Conservation (phyloP, 2,797 vertebrate genomes). For the Danio tinwini region DNA sequence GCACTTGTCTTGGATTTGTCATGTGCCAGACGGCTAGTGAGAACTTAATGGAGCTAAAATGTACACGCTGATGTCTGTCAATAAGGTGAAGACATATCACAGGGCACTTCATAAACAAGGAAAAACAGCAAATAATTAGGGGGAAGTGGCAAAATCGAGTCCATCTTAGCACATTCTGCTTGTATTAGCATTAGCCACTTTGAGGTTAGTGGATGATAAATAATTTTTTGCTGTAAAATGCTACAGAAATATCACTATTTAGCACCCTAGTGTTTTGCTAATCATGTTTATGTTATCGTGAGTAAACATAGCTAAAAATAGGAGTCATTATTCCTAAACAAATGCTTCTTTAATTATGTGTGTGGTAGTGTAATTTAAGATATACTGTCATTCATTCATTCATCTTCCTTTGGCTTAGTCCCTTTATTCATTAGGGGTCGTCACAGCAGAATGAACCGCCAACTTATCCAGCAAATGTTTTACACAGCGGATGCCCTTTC, state of each 20-base stretch:
- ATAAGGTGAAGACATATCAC: neutral
- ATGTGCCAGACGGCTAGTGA: constrained; percentile 3
- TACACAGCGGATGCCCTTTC: no score
- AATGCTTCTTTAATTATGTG: no score
- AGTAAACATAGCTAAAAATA: no score
- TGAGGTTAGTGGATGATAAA: neutral
- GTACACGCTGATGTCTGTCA: neutral
- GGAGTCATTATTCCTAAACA: no score
- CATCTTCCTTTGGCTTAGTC: no score
- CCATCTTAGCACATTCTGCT: neutral
- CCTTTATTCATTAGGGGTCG: no score
- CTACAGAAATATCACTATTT: neutral
- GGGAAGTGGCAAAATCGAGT: neutral
- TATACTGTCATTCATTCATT: no score
- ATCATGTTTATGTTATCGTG: constrained; percentile 11
- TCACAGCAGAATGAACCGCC: no score
- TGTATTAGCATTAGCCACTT: neutral
- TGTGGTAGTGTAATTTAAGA: no score
- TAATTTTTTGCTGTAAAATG: neutral
- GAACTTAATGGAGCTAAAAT: constrained; percentile 20
- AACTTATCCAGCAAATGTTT: no score
- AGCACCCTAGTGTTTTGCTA: neutral
- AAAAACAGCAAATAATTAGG: neutral
- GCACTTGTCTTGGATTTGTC: constrained; percentile 43
- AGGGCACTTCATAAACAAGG: neutral